Percentiles rank a stretch among this genome's conserved stretches.
Evolutionary conservation across 2,888 invertebrate species (phyloP).

Genomic region (Chrysomela aeneicollis): DNA sequence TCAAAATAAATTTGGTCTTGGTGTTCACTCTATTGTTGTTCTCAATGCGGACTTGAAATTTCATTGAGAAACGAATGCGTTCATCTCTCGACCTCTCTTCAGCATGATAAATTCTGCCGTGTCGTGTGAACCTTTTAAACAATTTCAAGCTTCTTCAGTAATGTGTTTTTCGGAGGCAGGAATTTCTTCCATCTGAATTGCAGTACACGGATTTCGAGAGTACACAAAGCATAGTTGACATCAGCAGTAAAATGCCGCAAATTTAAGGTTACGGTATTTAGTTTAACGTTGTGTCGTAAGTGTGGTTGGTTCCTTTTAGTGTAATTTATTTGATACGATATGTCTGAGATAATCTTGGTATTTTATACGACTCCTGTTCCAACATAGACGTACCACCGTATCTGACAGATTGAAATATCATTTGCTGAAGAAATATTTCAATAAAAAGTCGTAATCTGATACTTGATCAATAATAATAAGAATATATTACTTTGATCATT

Average conservation of each 20-base stretch:
- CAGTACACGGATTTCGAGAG: slow-evolving; percentile 27
- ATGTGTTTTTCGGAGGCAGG: slow-evolving; percentile 25
- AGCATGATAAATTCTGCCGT: background rate
- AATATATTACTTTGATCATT: too few relatives aligned
- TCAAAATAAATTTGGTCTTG: too few relatives aligned
- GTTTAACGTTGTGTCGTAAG: slow-evolving; percentile 23
- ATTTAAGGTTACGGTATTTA: slow-evolving; percentile 30
- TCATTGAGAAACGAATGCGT: background rate
- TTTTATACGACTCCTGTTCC: slow-evolving; percentile 31
- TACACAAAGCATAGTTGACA: slow-evolving; percentile 24
- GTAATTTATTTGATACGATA: slow-evolving; percentile 36
- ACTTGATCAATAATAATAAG: background rate
- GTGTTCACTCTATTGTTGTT: too few relatives aligned
- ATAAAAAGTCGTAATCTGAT: too few relatives aligned
- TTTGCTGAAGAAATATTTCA: too few relatives aligned
- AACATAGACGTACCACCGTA: slow-evolving; percentile 26
- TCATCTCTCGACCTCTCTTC: slow-evolving; percentile 1
- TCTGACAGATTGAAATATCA: slow-evolving; percentile 20
- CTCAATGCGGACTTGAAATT: too few relatives aligned
- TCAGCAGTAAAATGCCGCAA: slow-evolving; percentile 28
- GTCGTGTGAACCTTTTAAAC: slow-evolving; percentile 1
- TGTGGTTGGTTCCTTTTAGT: slow-evolving; percentile 22
- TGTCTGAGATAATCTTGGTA: slow-evolving; percentile 26
- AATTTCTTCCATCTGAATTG: slow-evolving; percentile 29
- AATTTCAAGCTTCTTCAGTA: slow-evolving; percentile 2